A percentile compares a stretch with the other conserved stretches of the same genome.
Conservation (phyloP, 2,797 vertebrate genomes). For the Macropodus opercularis region DNA sequence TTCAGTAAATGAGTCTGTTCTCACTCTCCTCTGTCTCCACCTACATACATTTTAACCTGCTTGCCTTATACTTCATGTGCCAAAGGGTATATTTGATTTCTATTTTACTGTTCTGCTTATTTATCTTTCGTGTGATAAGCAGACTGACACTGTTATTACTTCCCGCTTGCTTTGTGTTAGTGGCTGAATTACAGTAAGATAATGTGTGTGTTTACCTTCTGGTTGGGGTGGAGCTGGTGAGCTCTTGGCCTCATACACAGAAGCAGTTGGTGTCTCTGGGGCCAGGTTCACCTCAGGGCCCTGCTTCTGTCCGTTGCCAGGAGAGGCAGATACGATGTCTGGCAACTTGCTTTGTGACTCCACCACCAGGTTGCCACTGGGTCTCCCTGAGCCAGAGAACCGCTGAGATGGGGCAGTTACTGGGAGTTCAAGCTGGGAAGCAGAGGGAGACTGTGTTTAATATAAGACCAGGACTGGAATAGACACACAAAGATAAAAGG, state of each 20-base stretch:
- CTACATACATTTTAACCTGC: too few species aligned
- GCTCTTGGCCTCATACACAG: conserved; percentile 38
- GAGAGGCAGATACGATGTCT: conserved; percentile 9
- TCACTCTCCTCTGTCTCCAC: too few species aligned
- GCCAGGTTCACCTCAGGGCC: conserved; percentile 22
- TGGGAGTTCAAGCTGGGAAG: conserved; percentile 48
- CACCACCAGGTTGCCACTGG: conserved; percentile 33
- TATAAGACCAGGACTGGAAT: too few species aligned
- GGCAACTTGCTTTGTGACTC: conserved; percentile 36
- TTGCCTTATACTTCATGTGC: too few species aligned
- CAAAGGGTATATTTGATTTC: too few species aligned
- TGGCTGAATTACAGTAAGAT: too few species aligned
- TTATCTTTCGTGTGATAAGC: too few species aligned
- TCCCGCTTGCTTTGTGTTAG: too few species aligned
- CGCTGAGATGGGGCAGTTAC: conserved; percentile 4
- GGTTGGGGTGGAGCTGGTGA: conserved; percentile 22
- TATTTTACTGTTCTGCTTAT: too few species aligned
- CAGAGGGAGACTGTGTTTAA: background rate
- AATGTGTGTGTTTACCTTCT: conserved; percentile 64
- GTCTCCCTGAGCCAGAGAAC: background rate
- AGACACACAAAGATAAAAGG: too few species aligned
- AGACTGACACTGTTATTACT: too few species aligned
- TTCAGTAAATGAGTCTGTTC: too few species aligned
- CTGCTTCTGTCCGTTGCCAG: conserved; percentile 13
- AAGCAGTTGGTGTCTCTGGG: conserved; percentile 34